These are phyloP conservation scores for Mactra quadrangularis DNA, from an alignment of 1,140 invertebrate species.

Conservation along the genomic window DNA sequence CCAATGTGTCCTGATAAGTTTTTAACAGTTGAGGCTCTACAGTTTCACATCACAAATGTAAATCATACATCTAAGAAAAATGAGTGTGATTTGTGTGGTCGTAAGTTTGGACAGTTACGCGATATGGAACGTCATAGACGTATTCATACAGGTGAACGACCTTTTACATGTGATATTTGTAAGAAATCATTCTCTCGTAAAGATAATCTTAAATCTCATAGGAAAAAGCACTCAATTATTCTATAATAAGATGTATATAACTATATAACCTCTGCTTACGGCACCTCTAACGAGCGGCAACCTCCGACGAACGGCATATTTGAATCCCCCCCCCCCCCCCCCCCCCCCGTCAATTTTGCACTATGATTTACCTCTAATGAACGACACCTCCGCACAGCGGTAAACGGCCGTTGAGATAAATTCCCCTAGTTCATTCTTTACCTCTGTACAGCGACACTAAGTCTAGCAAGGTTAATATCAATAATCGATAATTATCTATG, in stretches of 20 bases:
- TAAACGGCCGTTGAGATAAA: too few species aligned
- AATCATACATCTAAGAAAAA: conserved; percentile 43
- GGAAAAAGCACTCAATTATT: conserved; percentile 7
- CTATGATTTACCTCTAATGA: too few species aligned
- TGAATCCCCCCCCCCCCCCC: neutral
- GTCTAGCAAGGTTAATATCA: too few species aligned
- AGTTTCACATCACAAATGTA: conserved; percentile 35
- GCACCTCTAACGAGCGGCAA: too few species aligned
- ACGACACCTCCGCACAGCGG: too few species aligned
- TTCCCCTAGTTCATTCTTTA: too few species aligned
- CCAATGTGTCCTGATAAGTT: conserved; percentile 46
- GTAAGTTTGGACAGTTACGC: conserved; percentile 53
- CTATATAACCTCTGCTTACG: too few species aligned
- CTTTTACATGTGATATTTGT: conserved; percentile 49
- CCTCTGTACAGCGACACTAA: too few species aligned
- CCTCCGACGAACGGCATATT: too few species aligned
- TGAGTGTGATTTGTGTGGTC: conserved; percentile 52
- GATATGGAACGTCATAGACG: conserved; percentile 52
- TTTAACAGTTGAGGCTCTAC: conserved; percentile 21
- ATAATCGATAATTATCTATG: too few species aligned
- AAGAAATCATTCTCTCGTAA: conserved; percentile 51
- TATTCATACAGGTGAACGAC: conserved; percentile 53
- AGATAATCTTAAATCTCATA: conserved; percentile 56
- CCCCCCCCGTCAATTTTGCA: neutral
- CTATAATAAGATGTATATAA: neutral